Conservation (phyloP, 2,113 vertebrate species). For the Leptobrachium ailaonicum region DNA sequence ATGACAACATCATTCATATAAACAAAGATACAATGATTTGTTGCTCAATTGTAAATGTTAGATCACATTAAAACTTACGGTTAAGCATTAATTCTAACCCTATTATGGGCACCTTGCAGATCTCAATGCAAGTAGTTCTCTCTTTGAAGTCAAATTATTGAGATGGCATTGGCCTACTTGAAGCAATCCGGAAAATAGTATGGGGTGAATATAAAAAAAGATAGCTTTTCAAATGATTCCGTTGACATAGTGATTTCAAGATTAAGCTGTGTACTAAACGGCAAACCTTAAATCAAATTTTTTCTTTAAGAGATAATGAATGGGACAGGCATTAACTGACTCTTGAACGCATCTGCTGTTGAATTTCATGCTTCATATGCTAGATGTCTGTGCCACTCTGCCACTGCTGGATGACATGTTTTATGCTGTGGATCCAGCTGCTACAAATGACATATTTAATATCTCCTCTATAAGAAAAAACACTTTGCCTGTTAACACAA, state of each 20-base stretch:
- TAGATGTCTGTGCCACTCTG: not conserved
- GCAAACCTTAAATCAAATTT: not conserved
- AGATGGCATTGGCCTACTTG: no score
- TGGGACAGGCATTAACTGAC: not conserved
- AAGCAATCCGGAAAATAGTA: not conserved
- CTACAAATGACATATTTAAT: no score
- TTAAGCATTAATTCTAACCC: no score
- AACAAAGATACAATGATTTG: no score
- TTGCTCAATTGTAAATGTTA: no score
- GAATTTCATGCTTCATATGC: not conserved
- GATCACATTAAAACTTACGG: no score
- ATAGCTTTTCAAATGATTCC: not conserved
- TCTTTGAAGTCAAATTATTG: no score
- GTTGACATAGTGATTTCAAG: not conserved
- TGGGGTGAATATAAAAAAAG: not conserved
- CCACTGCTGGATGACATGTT: not conserved
- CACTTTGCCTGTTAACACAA: no score
- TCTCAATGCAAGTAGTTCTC: no score
- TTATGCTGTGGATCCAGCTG: not conserved
- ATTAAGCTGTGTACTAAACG: not conserved
- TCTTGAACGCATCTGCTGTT: not conserved
- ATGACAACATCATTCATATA: no score
- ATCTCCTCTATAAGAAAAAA: no score
- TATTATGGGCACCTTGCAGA: no score
- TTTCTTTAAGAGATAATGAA: not conserved